phyloP scores from a whole-genome alignment of 2,888 invertebrate species.

The Hyppa rectilinea region DNA sequence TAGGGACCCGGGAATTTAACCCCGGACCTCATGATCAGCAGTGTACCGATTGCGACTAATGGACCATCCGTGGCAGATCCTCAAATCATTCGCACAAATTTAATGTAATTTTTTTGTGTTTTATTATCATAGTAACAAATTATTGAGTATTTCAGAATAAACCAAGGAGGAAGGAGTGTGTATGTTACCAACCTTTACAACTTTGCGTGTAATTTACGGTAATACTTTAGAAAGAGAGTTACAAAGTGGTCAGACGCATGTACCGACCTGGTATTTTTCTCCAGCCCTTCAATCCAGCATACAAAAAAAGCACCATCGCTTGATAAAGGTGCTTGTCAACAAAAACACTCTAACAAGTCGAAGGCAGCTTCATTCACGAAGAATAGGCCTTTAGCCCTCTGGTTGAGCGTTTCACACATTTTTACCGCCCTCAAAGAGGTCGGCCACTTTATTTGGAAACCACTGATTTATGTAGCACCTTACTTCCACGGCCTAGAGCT shows the following conservation, averaged over 20 bases:
- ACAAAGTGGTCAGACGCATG: background rate
- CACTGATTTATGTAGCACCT: conserved; percentile 37
- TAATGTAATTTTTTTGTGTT: too few relatives aligned
- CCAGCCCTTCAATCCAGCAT: background rate
- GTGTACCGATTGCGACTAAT: too few relatives aligned
- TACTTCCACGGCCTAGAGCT: background rate
- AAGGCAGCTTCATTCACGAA: background rate
- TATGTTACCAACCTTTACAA: background rate
- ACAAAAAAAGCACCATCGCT: conserved; percentile 9
- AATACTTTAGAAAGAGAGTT: background rate
- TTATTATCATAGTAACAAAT: background rate
- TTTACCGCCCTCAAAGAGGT: conserved; percentile 1
- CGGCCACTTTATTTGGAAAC: conserved; percentile 39
- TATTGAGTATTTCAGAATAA: background rate
- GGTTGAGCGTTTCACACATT: conserved; percentile 17
- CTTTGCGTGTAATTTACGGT: background rate
- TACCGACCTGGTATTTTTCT: background rate
- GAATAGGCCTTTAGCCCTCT: conserved; percentile 3
- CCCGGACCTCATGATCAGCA: too few relatives aligned
- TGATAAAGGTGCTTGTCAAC: conserved; percentile 12
- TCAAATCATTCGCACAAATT: background rate
- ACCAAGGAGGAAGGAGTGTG: background rate
- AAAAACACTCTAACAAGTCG: conserved; percentile 12
- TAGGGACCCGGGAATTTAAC: too few relatives aligned
- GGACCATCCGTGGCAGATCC: too few relatives aligned